These are phyloP conservation scores for Crossaster papposus DNA, from an alignment of 53 echinoderm and acorn worm species.

Conservation along the genomic window DNA sequence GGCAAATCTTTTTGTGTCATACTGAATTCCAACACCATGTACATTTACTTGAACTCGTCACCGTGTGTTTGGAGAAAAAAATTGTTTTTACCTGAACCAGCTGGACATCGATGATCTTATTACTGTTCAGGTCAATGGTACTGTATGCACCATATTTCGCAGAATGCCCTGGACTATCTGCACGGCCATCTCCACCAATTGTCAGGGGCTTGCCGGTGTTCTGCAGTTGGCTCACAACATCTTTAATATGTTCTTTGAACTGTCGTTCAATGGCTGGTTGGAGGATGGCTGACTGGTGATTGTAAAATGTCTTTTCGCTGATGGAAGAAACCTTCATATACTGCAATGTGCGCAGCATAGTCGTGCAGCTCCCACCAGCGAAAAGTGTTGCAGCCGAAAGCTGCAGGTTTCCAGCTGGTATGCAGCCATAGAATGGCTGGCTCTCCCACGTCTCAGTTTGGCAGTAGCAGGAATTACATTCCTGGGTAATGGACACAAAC, in stretches of 20 bases:
- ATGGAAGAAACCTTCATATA: background rate
- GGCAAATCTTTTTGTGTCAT: too few relatives aligned
- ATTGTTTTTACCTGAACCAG: conserved; percentile 66
- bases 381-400: conserved; percentile 65
- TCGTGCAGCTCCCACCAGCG: conserved; percentile 52
- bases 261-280: too few relatives aligned
- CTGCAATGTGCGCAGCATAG: background rate
- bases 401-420: conserved; percentile 56
- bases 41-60: too few relatives aligned
- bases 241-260: too few relatives aligned
- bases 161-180: conserved; percentile 67
- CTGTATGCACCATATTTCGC: conserved; percentile 69
- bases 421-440: conserved; percentile 21
- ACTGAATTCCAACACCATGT: too few relatives aligned
- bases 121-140: conserved; percentile 60
- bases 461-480: background rate
- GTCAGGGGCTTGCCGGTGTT: conserved; percentile 3
- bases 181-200: conserved; percentile 73
- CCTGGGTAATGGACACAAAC: conserved; percentile 7
- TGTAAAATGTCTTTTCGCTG: conserved; percentile 1
- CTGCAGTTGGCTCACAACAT: too few relatives aligned
- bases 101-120: conserved; percentile 65
- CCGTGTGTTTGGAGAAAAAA: too few relatives aligned
- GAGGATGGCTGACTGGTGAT: too few relatives aligned
- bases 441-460: conserved; percentile 1